Conservation (phyloP, 53 echinoderm and acorn worm species). For the Luidia sarsii region DNA sequence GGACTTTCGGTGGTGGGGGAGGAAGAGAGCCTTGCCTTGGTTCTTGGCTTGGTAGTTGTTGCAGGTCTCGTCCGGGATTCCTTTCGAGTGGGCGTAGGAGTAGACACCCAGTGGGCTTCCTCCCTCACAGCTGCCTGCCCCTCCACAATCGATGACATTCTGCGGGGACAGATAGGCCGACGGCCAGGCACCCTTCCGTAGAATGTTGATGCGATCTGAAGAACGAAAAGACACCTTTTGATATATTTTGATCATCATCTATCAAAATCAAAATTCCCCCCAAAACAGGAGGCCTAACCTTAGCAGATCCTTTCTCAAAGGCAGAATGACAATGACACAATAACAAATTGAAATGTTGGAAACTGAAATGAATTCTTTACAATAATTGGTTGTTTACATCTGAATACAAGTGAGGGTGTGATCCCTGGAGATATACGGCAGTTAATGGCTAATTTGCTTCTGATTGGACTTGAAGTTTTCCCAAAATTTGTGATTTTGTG, state of each 20-base stretch:
- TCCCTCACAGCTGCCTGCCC: constrained; percentile 90
- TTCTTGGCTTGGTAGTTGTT: constrained; percentile 98
- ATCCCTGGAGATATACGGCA: too few relatives aligned
- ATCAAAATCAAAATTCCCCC: not conserved
- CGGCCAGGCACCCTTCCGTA: constrained; percentile 88
- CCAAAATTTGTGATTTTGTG: too few relatives aligned
- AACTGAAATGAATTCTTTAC: too few relatives aligned
- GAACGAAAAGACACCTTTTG: not conserved
- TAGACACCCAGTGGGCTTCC: constrained; percentile 87
- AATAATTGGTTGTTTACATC: too few relatives aligned
- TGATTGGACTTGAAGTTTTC: too few relatives aligned
- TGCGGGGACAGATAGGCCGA: constrained; percentile 92
- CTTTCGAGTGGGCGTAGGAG: constrained; percentile 75
- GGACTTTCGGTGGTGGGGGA: too few relatives aligned
- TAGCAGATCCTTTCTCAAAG: too few relatives aligned
- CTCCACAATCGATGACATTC: constrained; percentile 96
- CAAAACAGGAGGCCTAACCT: too few relatives aligned
- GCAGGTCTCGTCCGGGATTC: constrained; percentile 98
- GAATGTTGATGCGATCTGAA: constrained; percentile 96
- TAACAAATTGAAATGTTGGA: too few relatives aligned
- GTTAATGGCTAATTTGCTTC: too few relatives aligned
- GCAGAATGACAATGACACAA: not conserved
- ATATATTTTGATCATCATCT: not conserved
- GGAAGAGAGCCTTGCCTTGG: constrained; percentile 89
- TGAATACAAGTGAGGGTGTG: too few relatives aligned